A percentile compares a stretch with the other conserved stretches of the same genome.
These are phyloP conservation scores for Cyclura pinguis DNA, from an alignment of 2,797 vertebrate genomes.

Conservation along the genomic window DNA sequence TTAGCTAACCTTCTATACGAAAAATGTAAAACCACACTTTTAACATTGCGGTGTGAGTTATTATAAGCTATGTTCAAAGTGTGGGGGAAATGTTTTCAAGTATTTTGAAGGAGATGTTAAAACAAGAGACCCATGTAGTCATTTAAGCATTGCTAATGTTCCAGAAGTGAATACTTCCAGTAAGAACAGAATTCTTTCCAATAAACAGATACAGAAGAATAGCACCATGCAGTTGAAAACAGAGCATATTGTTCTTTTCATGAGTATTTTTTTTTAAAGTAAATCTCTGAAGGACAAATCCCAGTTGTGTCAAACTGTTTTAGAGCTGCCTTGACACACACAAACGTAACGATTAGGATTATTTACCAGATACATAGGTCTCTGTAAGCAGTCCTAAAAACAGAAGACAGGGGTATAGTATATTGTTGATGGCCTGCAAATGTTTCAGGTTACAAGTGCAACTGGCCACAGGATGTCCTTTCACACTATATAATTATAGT, in stretches of 20 bases:
- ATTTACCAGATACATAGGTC: constrained; percentile 45
- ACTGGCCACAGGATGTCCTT: neutral
- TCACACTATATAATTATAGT: too few species aligned
- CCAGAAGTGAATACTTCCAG: constrained; percentile 66
- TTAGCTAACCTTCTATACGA: constrained; percentile 10
- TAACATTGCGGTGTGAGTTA: constrained; percentile 49
- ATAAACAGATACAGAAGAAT: constrained; percentile 51
- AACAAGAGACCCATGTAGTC: constrained; percentile 62
- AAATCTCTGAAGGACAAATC: constrained; percentile 1
- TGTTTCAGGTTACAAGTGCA: constrained; percentile 36
- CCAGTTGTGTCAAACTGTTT: constrained; percentile 25
- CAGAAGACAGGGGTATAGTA: constrained; percentile 30
- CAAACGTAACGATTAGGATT: constrained; percentile 40
- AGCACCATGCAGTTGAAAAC: constrained; percentile 35
- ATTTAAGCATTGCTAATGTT: constrained; percentile 63
- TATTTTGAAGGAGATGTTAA: constrained; percentile 51
- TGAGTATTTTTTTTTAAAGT: constrained; percentile 10
- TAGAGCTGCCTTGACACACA: constrained; percentile 34
- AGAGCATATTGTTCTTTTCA: constrained; percentile 22
- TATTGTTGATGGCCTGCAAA: constrained; percentile 30
- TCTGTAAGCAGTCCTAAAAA: constrained; percentile 36
- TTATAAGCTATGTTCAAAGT: constrained; percentile 14
- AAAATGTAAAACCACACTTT: constrained; percentile 37
- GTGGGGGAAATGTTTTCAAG: constrained; percentile 10
- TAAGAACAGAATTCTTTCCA: constrained; percentile 64